Evolutionary conservation across 2,113 vertebrate genomes (phyloP).

Genomic region (Lipotes vexillifer): DNA sequence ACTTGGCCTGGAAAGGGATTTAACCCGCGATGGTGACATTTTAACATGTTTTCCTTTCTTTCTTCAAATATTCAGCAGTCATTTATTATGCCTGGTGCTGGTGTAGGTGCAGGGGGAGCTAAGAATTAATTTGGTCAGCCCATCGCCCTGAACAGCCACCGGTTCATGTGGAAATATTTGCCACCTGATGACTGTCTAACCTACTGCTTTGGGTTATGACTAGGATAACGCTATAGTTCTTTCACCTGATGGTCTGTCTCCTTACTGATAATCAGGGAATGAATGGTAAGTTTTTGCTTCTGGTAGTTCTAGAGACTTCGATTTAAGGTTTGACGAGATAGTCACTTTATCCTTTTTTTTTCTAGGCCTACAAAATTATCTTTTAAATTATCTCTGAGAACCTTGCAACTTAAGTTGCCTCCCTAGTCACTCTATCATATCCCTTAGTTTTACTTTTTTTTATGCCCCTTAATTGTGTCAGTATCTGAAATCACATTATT

Average conservation of each 20-base stretch:
- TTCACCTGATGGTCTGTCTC: not conserved
- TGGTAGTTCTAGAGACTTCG: slow-evolving; percentile 26
- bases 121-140: not conserved
- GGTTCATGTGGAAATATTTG: not conserved
- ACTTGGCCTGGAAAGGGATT: slow-evolving; percentile 17
- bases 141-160: not conserved
- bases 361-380: not conserved
- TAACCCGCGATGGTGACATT: not conserved
- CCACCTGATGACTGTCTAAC: not conserved
- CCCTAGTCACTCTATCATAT: not conserved
- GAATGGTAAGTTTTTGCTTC: slow-evolving; percentile 16
- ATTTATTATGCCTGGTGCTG: not conserved
- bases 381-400: not conserved
- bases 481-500: not conserved
- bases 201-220: not conserved
- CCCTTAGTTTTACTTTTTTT: not conserved
- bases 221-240: not conserved
- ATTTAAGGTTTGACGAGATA: not conserved
- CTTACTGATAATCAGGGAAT: not conserved
- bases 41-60: not conserved
- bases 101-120: not conserved
- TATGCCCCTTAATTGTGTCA: not conserved
- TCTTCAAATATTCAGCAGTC: not conserved
- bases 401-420: not conserved
- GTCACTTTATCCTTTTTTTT: slow-evolving; percentile 22